Conservation (phyloP, 1,140 invertebrate species). For the Cepaea nemoralis region DNA sequence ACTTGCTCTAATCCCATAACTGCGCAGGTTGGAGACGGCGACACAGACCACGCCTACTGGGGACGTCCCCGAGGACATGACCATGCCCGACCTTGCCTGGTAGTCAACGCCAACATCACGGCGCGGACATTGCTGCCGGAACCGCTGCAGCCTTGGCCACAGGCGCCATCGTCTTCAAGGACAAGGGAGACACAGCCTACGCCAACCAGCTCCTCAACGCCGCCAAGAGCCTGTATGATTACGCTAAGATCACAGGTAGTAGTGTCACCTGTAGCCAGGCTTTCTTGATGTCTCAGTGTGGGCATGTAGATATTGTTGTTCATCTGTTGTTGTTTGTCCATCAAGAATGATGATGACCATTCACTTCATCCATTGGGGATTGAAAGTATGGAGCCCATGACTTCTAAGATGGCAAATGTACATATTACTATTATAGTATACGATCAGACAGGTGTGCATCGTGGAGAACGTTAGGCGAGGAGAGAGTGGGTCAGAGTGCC, state of each 20-base stretch:
- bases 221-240: neutral
- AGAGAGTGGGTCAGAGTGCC: too few relatives aligned
- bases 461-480: too few relatives aligned
- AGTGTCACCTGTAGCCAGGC: neutral
- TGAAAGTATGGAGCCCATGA: too few relatives aligned
- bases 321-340: too few relatives aligned
- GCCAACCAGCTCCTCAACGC: neutral
- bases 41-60: constrained; percentile 52
- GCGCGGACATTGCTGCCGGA: constrained; percentile 62
- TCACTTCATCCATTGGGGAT: too few relatives aligned
- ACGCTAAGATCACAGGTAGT: neutral
- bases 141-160: constrained; percentile 63
- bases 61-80: constrained; percentile 74
- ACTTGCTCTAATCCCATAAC: constrained; percentile 59
- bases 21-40: constrained; percentile 61
- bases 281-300: too few relatives aligned
- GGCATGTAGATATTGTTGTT: too few relatives aligned
- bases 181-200: constrained; percentile 68
- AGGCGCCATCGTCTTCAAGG: constrained; percentile 54
- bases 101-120: constrained; percentile 51
- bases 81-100: constrained; percentile 74
- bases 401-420: too few relatives aligned
- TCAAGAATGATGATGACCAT: too few relatives aligned
- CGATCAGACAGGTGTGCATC: too few relatives aligned
- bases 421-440: too few relatives aligned